Evolutionary conservation across 2,888 invertebrate genomes (phyloP), one percentile per base, ranked within the genome.

Genomic region (Ophion costatus): DNA sequence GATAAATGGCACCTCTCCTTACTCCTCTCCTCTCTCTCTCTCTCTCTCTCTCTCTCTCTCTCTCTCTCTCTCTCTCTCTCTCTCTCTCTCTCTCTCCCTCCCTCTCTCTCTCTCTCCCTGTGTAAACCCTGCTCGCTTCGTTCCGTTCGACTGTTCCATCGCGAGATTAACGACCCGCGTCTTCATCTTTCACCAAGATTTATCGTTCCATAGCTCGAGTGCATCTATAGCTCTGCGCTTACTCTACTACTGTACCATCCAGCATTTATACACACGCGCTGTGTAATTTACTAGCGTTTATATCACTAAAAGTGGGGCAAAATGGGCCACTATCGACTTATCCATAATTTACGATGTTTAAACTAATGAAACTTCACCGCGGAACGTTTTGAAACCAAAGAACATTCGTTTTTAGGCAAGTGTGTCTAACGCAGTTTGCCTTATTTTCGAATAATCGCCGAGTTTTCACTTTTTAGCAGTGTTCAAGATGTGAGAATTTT

Each of bases 141-240:
- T 86, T 84, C 86, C 84, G 87, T 81, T 86, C 84, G 86, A 86
- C 86, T 87, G 84, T 87, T 87, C 84, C 87, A 84, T 84, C 76
- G 84, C 70, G 80, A 87, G 87, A 87, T 86, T 87, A 87, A 87
- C 87, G 87, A 78, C 63, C 77, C 83, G 82, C 87, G 86, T 86
- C 86, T 87, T 86, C 87, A 84, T 87, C 87, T 86, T 87, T 86
- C 86, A 84, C 74, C 64, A 82, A 86, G 87, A 87, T 87, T 87
- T 84, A 87, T 87, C 80, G 82, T 83, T 82, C 77, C 84, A 77
- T 64, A 73, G 61, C 81, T 70, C 75, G 77, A 71, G 81, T 82
- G 83, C 81, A 81, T 74, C 63, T 63, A 38, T 67, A 67, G 20
- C 73, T 74, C 67, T 63, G 20, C 63, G 64, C 70, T 82, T 76